Base-by-base conservation (phyloP, 2,797 vertebrate species). In the Arremon brunneinucha region DNA sequence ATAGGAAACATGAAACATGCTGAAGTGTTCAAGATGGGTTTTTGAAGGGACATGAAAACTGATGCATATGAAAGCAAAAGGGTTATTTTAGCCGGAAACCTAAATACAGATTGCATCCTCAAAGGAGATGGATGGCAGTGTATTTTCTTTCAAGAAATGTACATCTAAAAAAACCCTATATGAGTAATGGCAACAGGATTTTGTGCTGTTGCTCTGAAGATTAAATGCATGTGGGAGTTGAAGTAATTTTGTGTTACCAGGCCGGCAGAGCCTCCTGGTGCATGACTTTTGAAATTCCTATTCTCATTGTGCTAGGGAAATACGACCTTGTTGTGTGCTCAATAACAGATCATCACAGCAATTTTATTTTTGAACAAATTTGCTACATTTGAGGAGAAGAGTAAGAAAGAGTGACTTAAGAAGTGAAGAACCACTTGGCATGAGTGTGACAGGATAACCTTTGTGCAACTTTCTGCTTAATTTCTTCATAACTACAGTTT, bases 211-310 rank as follows among this genome's bases (percentile, higher is more conserved):
- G 7, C 41, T 86, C 26, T 74, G 49, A 78, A 83, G 28, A 56
- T 52, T 17, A 81, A 85, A 19, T n/a, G 19, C 2, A 1, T 2
- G n/a, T 32, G 27, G 24, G 39, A 59, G 20, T 28, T 35, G 30
- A 76, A 82, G 14, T 84, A n/a, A n/a, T 75, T 91, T 81, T 79
- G 24, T 89, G 11, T 65, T 90, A 21, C 11, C 39, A 62, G 30
- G 14, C 14, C 74, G 35, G 12, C 26, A 84, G 55, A 89, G 10
- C 32, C n/a, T 63, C 32, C 20, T 79, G 15, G 8, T 76, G 12
- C n/a, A 7, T 76, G 30, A n/a, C 11, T 55, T 82, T 20, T 20
- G 60, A 62, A 92, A 55, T 74, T 78, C 59, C 14, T 64, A 7
- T 60, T 82, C 12, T 70, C 15, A 11, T 35, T 85, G 22, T 82